Evolutionary conservation across 2,888 invertebrate species (phyloP), one percentile per base, ranked within the genome.

Genomic region (Harpalus rufipes): DNA sequence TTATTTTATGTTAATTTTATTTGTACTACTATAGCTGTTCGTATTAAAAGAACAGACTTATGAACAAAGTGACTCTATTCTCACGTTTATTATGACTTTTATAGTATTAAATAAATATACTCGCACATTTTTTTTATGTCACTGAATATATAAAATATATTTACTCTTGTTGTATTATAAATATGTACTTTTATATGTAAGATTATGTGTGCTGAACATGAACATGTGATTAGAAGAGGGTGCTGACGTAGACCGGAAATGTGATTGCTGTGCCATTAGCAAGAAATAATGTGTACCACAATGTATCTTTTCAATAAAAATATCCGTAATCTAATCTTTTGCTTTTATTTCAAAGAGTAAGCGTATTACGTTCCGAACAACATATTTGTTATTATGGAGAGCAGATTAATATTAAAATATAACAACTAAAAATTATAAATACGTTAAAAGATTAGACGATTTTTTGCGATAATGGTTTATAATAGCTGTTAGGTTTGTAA

Each of bases 241-340:
- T 83, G 83, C 83, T 59, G 72, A 68, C n/a, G 68, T 63, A 16
- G 10, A 81, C 51, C 63, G 16, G 65, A 68, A 32, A 25, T 82
- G 82, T 83, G 76, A 83, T 83, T 83, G 76, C 32, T 83, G 83
- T 83, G 83, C 83, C 83, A 83, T 76, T 59, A 83, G 41, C 18
- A 61, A 83, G n/a, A 41, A 44, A 16, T 65, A 4, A 61, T 83
- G 16, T 76, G 61, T 83, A 83, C 51, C 25, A 32, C 58, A n/a
- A 14, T 58, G 18, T 76, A 83, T 76, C 32, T 44, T 18, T 74
- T 18, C 44, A 74, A 74, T 74, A 74, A 74, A 32, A 44, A 74
- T 68, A 39, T 7, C 12, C 32, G 41, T 68, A 68, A 68, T 41
- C 18, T 21, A 10, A 63, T 63, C 10, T 51, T 8, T 1, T 5